Conservation (phyloP, 2,113 vertebrate species). For the Choloepus hoffmanni region DNA sequence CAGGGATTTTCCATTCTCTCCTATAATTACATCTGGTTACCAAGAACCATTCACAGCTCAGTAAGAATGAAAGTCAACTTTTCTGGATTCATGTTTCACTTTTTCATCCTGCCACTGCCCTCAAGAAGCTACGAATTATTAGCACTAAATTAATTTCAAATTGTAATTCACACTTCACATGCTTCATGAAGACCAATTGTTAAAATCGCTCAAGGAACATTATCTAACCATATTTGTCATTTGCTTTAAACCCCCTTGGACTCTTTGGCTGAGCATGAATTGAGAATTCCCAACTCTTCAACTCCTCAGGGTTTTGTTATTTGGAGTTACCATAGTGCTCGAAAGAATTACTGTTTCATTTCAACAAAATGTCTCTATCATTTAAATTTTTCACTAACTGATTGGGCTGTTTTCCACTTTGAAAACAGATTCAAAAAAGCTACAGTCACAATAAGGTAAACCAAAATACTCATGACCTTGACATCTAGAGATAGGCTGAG, state of each 20-base stretch:
- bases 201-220: neutral
- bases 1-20: neutral
- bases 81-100: neutral
- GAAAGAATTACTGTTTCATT: neutral
- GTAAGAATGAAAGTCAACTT: neutral
- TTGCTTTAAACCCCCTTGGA: neutral
- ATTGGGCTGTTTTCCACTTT: neutral
- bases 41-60: neutral
- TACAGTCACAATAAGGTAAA: neutral
- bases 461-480: neutral
- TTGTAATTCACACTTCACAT: neutral
- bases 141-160: neutral
- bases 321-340: neutral
- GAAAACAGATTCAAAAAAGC: neutral
- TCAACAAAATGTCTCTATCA: neutral
- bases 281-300: neutral
- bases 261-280: neutral
- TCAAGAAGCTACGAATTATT: constrained; percentile 30
- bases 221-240: neutral
- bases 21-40: neutral
- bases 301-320: neutral
- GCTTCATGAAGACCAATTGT: neutral
- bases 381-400: neutral
- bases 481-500: neutral
- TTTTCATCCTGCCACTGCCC: neutral